Evolutionary conservation across 2,113 vertebrate species (phyloP).

Genomic region (Corythaeola cristata): DNA sequence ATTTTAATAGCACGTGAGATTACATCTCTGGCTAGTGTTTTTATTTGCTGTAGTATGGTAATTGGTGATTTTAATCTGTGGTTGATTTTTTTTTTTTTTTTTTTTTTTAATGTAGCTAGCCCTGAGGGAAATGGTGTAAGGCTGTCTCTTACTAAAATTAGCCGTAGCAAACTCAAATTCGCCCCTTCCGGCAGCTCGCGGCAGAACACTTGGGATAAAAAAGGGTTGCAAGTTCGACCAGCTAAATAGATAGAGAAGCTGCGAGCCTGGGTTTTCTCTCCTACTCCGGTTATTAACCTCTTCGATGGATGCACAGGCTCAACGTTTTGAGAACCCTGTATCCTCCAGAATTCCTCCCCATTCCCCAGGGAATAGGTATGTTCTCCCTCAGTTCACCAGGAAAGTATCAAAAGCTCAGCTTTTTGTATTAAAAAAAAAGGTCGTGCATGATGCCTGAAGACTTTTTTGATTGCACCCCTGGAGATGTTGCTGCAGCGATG

Average conservation of each 20-base stretch:
- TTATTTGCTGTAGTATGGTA: slow-evolving; percentile 1
- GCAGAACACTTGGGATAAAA: background rate
- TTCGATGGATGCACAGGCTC: background rate
- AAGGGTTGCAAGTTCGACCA: background rate
- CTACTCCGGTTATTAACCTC: background rate
- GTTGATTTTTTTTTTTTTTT: background rate
- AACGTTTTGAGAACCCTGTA: accelerated
- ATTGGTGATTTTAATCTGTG: slow-evolving; percentile 30
- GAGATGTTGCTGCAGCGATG: background rate
- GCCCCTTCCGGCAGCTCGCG: background rate
- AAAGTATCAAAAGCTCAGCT: background rate
- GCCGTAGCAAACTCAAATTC: background rate
- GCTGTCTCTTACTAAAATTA: slow-evolving; percentile 36
- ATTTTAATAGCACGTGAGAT: background rate
- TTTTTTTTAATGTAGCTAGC: background rate
- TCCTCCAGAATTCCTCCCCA: background rate
- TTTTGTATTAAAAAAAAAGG: background rate
- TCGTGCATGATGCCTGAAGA: background rate
- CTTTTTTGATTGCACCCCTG: background rate
- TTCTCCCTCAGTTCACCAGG: background rate
- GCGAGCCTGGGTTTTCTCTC: background rate
- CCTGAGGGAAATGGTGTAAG: background rate
- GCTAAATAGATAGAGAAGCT: background rate
- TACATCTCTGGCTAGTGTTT: slow-evolving; percentile 40
- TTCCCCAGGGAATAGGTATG: background rate